phyloP scores from a whole-genome alignment of 2,797 vertebrate genomes.

The Macropus fuliginosus region DNA sequence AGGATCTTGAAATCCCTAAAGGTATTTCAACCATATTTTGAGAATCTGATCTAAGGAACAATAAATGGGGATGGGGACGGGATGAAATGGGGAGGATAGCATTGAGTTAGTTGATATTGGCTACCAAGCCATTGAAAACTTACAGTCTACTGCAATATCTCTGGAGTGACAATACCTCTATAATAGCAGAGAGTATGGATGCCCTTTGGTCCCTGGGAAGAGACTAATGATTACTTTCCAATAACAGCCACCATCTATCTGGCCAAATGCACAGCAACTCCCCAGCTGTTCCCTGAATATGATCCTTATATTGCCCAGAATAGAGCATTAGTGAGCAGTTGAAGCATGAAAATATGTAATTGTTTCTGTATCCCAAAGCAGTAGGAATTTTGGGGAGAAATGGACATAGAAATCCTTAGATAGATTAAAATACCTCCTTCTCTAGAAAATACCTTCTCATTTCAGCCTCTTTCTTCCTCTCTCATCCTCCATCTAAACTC shows the following conservation, averaged over 20 bases:
- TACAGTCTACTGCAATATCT: neutral
- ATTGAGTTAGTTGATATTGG: neutral
- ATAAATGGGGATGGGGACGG: neutral
- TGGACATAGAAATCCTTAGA: neutral
- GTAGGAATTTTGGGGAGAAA: neutral
- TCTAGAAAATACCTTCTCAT: neutral
- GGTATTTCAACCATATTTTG: neutral
- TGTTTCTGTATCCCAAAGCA: neutral
- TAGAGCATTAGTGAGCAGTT: neutral
- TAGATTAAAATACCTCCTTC: neutral
- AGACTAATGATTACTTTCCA: neutral
- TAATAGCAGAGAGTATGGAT: neutral
- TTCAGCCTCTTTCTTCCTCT: neutral
- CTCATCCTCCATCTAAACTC: neutral
- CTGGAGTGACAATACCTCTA: neutral
- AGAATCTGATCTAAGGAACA: neutral
- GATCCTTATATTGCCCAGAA: neutral
- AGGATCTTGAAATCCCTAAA: neutral
- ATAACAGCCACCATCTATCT: neutral
- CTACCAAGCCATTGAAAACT: neutral
- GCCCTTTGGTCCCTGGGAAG: neutral
- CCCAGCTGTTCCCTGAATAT: neutral
- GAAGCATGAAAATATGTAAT: neutral
- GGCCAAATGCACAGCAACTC: neutral
- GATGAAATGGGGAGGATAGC: no score